Conservation (phyloP, 2,888 invertebrate species). For the Theretra japonica region DNA sequence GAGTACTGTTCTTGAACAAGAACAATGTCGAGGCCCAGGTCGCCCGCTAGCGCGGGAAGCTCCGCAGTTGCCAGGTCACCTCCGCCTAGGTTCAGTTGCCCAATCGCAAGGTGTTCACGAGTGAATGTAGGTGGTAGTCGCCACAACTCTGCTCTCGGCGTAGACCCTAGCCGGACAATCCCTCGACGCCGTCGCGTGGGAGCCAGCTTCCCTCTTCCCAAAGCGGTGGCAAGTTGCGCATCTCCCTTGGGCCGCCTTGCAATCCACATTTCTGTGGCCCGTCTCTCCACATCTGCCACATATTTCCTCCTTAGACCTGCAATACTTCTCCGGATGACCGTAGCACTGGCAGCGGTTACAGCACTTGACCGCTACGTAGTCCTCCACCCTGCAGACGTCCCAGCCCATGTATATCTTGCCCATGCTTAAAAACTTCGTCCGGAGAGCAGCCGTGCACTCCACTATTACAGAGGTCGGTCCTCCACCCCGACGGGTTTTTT, state of each 20-base stretch:
- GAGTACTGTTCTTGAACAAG: slow-evolving; percentile 46
- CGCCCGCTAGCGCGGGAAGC: slow-evolving; percentile 35
- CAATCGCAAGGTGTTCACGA: neutral
- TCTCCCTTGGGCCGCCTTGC: neutral
- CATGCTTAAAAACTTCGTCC: neutral
- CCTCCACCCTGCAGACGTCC: too few species aligned
- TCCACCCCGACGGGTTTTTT: neutral
- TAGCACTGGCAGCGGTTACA: slow-evolving; percentile 31
- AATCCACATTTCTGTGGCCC: slow-evolving; percentile 36
- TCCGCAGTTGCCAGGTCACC: slow-evolving; percentile 39
- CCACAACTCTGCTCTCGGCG: slow-evolving; percentile 35
- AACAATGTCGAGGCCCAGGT: slow-evolving; percentile 37
- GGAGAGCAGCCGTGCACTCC: neutral
- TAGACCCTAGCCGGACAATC: slow-evolving; percentile 38
- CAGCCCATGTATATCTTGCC: too few species aligned
- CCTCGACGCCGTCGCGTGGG: slow-evolving; percentile 36
- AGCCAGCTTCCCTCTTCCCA: slow-evolving; percentile 15
- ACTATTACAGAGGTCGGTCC: neutral
- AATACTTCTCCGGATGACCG: slow-evolving; percentile 49
- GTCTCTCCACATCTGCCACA: slow-evolving; percentile 44
- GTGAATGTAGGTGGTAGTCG: neutral
- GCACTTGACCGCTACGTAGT: neutral
- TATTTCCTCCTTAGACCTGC: slow-evolving; percentile 25
- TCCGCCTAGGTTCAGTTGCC: slow-evolving; percentile 44
- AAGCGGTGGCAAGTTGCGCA: slow-evolving; percentile 47